These are phyloP conservation scores for Megaustenia siamemsis DNA, from an alignment of 2,888 invertebrate genomes.

Conservation along the genomic window DNA sequence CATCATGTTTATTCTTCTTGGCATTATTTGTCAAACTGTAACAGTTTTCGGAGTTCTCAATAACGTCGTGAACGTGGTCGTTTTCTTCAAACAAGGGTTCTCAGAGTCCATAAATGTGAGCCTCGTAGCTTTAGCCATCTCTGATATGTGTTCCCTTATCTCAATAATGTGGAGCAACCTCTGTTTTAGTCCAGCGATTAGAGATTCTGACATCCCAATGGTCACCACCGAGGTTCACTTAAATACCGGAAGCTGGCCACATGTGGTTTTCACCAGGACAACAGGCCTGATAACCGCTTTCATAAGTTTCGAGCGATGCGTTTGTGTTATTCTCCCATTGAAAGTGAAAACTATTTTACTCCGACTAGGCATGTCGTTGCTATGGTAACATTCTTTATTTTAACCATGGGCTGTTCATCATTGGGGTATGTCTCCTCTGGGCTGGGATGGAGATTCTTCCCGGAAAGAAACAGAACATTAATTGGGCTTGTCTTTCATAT, in stretches of 20 bases:
- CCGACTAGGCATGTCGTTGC: background rate
- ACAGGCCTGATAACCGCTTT: slow-evolving; percentile 27
- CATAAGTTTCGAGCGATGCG: slow-evolving; percentile 15
- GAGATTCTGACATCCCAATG: background rate
- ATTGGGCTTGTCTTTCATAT: background rate
- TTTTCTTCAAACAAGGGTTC: slow-evolving; percentile 26
- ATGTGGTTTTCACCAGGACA: background rate
- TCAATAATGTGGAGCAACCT: slow-evolving; percentile 23
- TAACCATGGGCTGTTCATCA: background rate
- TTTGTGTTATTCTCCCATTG: slow-evolving; percentile 29
- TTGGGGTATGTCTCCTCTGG: background rate
- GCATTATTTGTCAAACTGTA: slow-evolving; percentile 20
- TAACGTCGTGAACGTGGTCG: background rate
- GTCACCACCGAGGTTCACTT: background rate
- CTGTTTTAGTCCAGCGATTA: background rate
- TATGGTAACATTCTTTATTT: background rate
- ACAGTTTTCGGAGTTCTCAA: background rate
- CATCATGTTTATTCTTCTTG: slow-evolving; percentile 21
- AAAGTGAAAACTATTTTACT: slow-evolving; percentile 26
- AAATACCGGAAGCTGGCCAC: slow-evolving; percentile 31
- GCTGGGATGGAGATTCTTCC: slow-evolving; percentile 15
- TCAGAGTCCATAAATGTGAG: slow-evolving; percentile 31
- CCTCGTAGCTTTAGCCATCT: background rate
- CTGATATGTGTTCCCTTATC: slow-evolving; percentile 10
- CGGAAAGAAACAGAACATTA: slow-evolving; percentile 16